Percentiles rank a stretch among this genome's conserved stretches.
Conservation (phyloP, 1,140 invertebrate genomes). For the Drosophila arawakana region DNA sequence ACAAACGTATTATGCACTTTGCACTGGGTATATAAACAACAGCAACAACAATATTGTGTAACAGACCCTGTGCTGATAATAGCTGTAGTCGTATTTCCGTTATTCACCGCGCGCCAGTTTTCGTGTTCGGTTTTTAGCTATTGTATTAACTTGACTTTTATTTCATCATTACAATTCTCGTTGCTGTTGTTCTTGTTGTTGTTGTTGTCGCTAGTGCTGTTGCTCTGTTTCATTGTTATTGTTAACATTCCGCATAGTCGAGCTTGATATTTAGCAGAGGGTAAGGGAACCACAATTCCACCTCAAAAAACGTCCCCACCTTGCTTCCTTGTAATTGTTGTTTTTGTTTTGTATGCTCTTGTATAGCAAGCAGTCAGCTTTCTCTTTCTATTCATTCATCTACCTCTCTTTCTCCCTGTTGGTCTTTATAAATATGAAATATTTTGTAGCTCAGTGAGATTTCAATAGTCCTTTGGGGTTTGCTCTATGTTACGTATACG, state of each 20-base stretch:
- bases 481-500: constrained; percentile 36
- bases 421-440: constrained; percentile 38
- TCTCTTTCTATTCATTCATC: neutral
- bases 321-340: constrained; percentile 50
- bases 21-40: neutral
- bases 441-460: constrained; percentile 38
- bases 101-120: constrained; percentile 48
- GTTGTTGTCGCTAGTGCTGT: neutral
- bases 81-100: constrained; percentile 73
- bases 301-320: constrained; percentile 5
- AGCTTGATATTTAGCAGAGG: constrained; percentile 35
- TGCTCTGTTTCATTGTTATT: constrained; percentile 62
- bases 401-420: neutral
- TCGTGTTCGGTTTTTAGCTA: constrained; percentile 64
- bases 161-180: constrained; percentile 73
- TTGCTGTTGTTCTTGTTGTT: constrained; percentile 1
- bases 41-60: constrained; percentile 26
- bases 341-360: constrained; percentile 27
- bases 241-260: constrained; percentile 66
- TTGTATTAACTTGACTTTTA: constrained; percentile 79
- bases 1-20: no score
- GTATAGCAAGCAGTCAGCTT: constrained; percentile 1
- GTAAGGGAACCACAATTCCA: neutral
- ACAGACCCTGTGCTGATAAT: constrained; percentile 58
- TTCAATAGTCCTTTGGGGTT: constrained; percentile 44